These are phyloP conservation scores for Crypturellus tataupa DNA, from an alignment of 2,797 vertebrate species.

Conservation along the genomic window DNA sequence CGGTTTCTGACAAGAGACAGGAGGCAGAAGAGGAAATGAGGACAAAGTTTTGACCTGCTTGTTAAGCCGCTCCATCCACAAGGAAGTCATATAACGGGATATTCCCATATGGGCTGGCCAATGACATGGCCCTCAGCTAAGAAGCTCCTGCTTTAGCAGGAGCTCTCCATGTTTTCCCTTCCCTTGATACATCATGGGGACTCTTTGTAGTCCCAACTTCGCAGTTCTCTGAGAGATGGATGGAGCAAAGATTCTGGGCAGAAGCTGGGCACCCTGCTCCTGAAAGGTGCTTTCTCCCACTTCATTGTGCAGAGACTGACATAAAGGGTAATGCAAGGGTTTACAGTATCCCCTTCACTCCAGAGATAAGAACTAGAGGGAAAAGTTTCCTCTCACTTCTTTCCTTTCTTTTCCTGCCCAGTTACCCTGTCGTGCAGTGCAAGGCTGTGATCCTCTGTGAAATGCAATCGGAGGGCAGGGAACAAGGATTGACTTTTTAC, in stretches of 20 bases:
- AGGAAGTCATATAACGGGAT: neutral
- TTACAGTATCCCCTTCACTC: constrained; percentile 36
- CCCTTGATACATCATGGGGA: neutral
- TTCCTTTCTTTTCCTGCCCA: constrained; percentile 5
- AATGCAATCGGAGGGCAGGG: neutral
- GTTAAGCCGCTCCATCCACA: neutral
- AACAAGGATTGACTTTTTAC: neutral
- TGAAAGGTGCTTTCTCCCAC: neutral
- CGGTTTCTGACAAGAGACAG: neutral
- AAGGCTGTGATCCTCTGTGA: neutral
- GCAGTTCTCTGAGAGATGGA: neutral
- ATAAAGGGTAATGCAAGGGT: neutral
- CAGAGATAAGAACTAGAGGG: neutral
- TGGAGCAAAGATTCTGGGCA: neutral
- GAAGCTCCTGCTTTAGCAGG: constrained; percentile 34
- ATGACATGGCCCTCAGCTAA: constrained; percentile 45
- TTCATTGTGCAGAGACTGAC: neutral
- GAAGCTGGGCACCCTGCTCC: constrained; percentile 6
- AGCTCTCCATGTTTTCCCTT: constrained; percentile 26
- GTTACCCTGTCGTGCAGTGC: neutral
- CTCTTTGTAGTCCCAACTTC: neutral
- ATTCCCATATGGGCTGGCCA: neutral
- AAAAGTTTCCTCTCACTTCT: constrained; percentile 10
- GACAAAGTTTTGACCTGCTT: neutral
- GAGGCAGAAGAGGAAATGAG: neutral